Percentiles rank a stretch among this genome's conserved stretches.
Evolutionary conservation across 2,888 invertebrate species (phyloP).

Genomic region (Smittia sp.): DNA sequence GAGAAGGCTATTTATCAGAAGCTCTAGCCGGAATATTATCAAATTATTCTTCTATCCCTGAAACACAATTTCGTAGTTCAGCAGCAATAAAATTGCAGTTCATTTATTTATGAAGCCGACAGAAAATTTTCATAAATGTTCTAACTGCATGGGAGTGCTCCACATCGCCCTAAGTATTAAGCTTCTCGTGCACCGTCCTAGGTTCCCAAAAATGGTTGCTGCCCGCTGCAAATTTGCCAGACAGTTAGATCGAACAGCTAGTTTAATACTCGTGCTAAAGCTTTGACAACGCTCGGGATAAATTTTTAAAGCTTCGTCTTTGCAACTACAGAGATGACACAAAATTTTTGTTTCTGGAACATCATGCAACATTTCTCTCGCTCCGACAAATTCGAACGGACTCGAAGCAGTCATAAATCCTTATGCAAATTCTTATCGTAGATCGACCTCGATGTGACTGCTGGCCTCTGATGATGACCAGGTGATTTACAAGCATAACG

Average conservation of each 20-base stretch:
- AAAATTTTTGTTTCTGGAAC: background rate
- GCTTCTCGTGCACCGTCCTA: too few relatives aligned
- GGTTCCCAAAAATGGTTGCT: too few relatives aligned
- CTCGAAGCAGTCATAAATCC: conserved; percentile 25
- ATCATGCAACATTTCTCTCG: background rate
- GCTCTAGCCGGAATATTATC: too few relatives aligned
- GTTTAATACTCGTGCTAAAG: too few relatives aligned
- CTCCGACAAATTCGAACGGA: background rate
- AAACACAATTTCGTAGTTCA: background rate
- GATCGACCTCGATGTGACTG: conserved; percentile 17
- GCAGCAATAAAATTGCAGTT: conserved; percentile 25
- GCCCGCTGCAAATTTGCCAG: too few relatives aligned
- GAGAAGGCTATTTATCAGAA: too few relatives aligned
- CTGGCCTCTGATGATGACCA: background rate
- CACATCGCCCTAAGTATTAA: too few relatives aligned
- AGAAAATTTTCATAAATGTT: background rate
- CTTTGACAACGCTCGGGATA: too few relatives aligned
- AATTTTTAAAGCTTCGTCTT: too few relatives aligned
- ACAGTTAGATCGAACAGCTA: too few relatives aligned
- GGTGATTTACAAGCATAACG: background rate
- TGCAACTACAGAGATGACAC: background rate
- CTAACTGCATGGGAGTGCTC: too few relatives aligned
- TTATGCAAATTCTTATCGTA: conserved; percentile 34
- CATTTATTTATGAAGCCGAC: conserved; percentile 17
- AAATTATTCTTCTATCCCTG: background rate